Evolutionary conservation across 2,797 vertebrate species (phyloP).

Genomic region (Molossus alvarezi): DNA sequence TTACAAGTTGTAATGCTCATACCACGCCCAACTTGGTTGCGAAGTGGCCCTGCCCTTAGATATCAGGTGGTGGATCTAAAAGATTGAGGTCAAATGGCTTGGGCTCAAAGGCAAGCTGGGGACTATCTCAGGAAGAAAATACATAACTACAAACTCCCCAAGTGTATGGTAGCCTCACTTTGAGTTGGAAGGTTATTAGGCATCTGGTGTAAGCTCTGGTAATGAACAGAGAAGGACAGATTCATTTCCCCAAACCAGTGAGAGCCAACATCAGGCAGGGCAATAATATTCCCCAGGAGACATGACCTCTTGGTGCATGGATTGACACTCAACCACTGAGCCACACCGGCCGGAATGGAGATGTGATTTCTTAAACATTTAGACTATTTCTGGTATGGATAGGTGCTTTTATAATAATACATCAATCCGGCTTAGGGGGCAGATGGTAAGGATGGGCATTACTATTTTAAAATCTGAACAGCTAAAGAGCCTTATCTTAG

Average conservation of each 20-base stretch:
- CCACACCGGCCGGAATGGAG: background rate
- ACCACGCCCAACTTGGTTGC: slow-evolving; percentile 3
- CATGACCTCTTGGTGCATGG: background rate
- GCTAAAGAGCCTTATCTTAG: background rate
- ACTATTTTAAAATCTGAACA: slow-evolving; percentile 54
- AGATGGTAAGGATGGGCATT: background rate
- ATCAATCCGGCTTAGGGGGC: background rate
- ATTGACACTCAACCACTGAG: no score
- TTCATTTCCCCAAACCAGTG: slow-evolving; percentile 15
- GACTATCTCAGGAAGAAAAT: slow-evolving; percentile 49
- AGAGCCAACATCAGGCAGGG: background rate
- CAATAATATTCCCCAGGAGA: background rate
- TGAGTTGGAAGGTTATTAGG: background rate
- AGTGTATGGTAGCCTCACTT: background rate
- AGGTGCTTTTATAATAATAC: slow-evolving; percentile 7
- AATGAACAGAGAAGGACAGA: background rate
- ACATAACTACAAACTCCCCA: background rate
- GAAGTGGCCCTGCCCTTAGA: background rate
- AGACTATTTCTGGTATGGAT: background rate
- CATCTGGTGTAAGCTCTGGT: slow-evolving; percentile 1
- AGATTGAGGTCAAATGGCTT: slow-evolving; percentile 21
- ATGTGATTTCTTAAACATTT: background rate
- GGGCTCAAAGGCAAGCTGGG: background rate
- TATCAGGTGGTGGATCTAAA: background rate
- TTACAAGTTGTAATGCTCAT: background rate